Evolutionary conservation across 2,888 invertebrate genomes (phyloP).

Genomic region (Drosophila stalkeri): DNA sequence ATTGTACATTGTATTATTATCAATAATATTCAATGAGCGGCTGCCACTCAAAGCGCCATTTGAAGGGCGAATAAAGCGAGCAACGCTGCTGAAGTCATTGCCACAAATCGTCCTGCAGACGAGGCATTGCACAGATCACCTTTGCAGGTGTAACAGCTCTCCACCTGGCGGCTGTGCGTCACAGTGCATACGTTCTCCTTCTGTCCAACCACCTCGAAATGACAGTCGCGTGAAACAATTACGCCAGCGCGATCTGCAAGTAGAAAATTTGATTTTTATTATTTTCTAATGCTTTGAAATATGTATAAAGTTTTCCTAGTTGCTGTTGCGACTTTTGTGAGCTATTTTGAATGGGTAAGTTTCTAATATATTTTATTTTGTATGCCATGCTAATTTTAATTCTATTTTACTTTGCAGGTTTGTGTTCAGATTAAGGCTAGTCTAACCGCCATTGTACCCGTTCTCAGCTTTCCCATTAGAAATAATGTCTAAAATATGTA

Average conservation of each 20-base stretch:
- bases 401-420: background rate
- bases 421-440: background rate
- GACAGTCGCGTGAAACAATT: slow-evolving; percentile 83
- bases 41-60: slow-evolving; percentile 63
- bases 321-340: no score
- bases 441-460: background rate
- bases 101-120: slow-evolving; percentile 73
- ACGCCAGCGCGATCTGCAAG: slow-evolving; percentile 78
- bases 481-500: background rate
- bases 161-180: slow-evolving; percentile 79
- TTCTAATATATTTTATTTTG: background rate
- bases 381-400: background rate
- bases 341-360: background rate
- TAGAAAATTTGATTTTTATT: slow-evolving; percentile 2
- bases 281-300: background rate
- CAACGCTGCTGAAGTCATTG: slow-evolving; percentile 70
- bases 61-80: slow-evolving; percentile 73
- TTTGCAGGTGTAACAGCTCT: slow-evolving; percentile 88
- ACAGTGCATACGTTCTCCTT: slow-evolving; percentile 81
- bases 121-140: slow-evolving; percentile 88
- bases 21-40: slow-evolving; percentile 13
- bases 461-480: background rate
- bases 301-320: background rate
- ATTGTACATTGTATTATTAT: slow-evolving; percentile 10
- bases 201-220: slow-evolving; percentile 81